Evolutionary conservation across 1,140 invertebrate genomes (phyloP).

Genomic region (Pseudachorutes palmiensis): DNA sequence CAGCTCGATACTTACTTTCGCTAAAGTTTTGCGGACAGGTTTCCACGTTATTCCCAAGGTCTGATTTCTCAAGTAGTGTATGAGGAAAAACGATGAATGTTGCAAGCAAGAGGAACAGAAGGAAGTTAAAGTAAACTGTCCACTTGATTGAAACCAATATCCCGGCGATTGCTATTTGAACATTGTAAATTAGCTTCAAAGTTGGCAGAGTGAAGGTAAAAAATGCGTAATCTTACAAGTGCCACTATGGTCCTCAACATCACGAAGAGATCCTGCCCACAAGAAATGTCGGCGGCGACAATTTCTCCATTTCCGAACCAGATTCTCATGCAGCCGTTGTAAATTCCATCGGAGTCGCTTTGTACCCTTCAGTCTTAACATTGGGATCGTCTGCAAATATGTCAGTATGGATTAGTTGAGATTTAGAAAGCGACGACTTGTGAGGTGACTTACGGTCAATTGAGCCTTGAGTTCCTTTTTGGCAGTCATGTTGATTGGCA

Average conservation of each 20-base stretch:
- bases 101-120: slow-evolving; percentile 56
- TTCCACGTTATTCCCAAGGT: background rate
- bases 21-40: background rate
- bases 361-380: slow-evolving; percentile 64
- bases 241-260: slow-evolving; percentile 27
- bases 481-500: slow-evolving; percentile 70
- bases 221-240: slow-evolving; percentile 2
- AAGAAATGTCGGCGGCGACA: slow-evolving; percentile 23
- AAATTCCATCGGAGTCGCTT: slow-evolving; percentile 66
- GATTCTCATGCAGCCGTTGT: slow-evolving; percentile 59
- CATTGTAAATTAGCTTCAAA: background rate
- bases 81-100: slow-evolving; percentile 61
- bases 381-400: slow-evolving; percentile 59
- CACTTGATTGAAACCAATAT: slow-evolving; percentile 74
- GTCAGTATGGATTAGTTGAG: slow-evolving; percentile 30
- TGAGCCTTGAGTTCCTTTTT: slow-evolving; percentile 69
- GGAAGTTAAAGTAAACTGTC: slow-evolving; percentile 65
- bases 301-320: slow-evolving; percentile 38
- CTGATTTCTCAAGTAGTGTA: slow-evolving; percentile 44
- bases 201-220: background rate
- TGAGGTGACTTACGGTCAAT: slow-evolving; percentile 53
- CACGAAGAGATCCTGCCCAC: slow-evolving; percentile 18
- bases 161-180: slow-evolving; percentile 59
- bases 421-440: background rate
- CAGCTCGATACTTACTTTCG: background rate